Evolutionary conservation across 2,113 vertebrate genomes (phyloP).

Genomic region (Rhea pennata): DNA sequence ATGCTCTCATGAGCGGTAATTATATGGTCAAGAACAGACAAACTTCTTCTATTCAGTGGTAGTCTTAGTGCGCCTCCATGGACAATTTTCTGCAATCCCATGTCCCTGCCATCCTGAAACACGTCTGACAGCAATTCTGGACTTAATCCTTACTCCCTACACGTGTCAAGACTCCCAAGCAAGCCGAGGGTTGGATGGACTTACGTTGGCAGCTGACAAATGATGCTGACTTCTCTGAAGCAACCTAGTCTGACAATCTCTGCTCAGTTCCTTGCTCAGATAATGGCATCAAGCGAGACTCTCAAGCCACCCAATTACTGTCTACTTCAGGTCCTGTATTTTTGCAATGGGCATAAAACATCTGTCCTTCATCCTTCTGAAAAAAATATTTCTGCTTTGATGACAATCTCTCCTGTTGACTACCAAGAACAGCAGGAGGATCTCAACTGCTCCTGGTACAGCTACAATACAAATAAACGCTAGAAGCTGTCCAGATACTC

Average conservation of each 20-base stretch:
- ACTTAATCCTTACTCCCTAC: neutral
- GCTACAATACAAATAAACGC: neutral
- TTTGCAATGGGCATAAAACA: neutral
- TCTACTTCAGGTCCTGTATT: neutral
- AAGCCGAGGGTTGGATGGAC: neutral
- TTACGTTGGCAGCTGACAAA: neutral
- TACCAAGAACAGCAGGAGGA: neutral
- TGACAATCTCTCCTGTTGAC: neutral
- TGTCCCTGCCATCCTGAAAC: neutral
- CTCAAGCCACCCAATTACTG: neutral
- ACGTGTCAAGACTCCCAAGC: fast-evolving
- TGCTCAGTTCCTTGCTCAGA: neutral
- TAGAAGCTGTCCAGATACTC: neutral
- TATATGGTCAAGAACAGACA: fast-evolving
- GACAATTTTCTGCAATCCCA: neutral
- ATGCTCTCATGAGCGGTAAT: neutral
- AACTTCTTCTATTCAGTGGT: neutral
- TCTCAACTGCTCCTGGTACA: neutral
- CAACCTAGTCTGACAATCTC: neutral
- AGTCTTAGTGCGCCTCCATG: neutral
- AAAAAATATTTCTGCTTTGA: neutral
- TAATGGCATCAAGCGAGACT: neutral
- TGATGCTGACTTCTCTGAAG: neutral
- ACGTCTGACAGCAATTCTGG: neutral
- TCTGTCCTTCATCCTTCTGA: neutral